Evolutionary conservation across 2,797 vertebrate genomes (phyloP), one percentile per base, ranked within the genome.

Genomic region (Sphenodon punctatus): DNA sequence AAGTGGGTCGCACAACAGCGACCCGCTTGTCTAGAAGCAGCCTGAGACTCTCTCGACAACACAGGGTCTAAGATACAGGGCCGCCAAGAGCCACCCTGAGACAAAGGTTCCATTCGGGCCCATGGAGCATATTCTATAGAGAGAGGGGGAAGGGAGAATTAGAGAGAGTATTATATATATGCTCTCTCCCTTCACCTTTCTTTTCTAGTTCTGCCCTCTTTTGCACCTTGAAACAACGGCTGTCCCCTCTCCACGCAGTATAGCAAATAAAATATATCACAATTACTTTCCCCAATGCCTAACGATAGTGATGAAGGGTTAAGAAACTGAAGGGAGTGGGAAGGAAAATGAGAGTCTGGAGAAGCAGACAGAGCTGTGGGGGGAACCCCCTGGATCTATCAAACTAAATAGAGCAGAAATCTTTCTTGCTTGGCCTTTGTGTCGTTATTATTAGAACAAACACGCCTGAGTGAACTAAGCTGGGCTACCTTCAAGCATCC

Each of bases 371-470:
- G 83, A 90, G 76, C 68, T 86, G 59, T 46, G 42, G 70, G 74
- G 76, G 74, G 25, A 38, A 80, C 83, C 39, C 74, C 76, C 79
- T 88, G 88, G 65, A 89, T 85, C 38, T 90, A 85, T 88, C 69
- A 80, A 93, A 90, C 89, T 91, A 94, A 94, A 93, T 92, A 94
- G 90, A 94, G 89, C 83, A 94, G 90, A 95, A 95, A 90, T 77
- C 70, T 87, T 91, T 91, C 84, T 93, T 94, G 85, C 86, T 92
- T 95, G 88, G 82, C 90, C 91, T 94, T 92, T 93, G 86, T 93
- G 81, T 80, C 69, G 87, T 91, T 95, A 92, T 93, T 94, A 93
- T 94, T 94, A 95, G 91, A 94, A 94, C 78, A 92, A 80, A 41
- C 88, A 91, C 4, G 90, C 88, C 63, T 90, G 88, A 88, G 70